Evolutionary conservation across 1,140 invertebrate species (phyloP), one percentile per base, ranked within the genome.

Genomic region (Bradysia coprophila): DNA sequence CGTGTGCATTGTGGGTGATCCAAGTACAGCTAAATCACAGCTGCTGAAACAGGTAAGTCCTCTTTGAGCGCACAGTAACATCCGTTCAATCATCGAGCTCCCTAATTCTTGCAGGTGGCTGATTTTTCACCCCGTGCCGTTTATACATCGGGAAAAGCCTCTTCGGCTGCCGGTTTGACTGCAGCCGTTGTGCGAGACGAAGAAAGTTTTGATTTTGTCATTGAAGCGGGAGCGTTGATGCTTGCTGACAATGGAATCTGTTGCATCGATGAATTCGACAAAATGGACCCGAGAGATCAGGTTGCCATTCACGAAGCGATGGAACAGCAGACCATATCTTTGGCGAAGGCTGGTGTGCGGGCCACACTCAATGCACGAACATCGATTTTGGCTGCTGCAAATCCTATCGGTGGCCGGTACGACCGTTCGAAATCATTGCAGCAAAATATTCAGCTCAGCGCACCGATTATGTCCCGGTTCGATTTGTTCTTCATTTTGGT

Each of bases 291-390:
- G 1, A 76, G 78, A 44, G 95, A 99, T 72, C 94, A 98, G 63
- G 93, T 98, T 5, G 95, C 96, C 21, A 98, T 97, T 56, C 95
- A 99, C 64, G 96, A 99, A 70, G 96, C 95, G 38, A 99, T 99
- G 96, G 96, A 99, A 73, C 96, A 99, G 57, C 96, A 99, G 64
- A 98, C 95, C 1, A 98, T 99, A 55, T 96, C 93, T 1, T 78
- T 99, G 41, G 94, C 96, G 0, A 98, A 98, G 73, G 95, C 96
- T 42, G 95, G 95, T 38, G 90, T 99, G 0, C 77, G 92, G 56
- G 91, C 96, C 1, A 98, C 95, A 0, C 65, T 99, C 13, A 98
- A 98, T 68, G 96, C 96, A 1, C 68, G 94, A 40, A 96, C 95
- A 1, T 98, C 94, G 0, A 98, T 99, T 52, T 64, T 99, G 34